Evolutionary conservation across 2,888 invertebrate genomes (phyloP).

Genomic region (Ochropleura leucogaster): DNA sequence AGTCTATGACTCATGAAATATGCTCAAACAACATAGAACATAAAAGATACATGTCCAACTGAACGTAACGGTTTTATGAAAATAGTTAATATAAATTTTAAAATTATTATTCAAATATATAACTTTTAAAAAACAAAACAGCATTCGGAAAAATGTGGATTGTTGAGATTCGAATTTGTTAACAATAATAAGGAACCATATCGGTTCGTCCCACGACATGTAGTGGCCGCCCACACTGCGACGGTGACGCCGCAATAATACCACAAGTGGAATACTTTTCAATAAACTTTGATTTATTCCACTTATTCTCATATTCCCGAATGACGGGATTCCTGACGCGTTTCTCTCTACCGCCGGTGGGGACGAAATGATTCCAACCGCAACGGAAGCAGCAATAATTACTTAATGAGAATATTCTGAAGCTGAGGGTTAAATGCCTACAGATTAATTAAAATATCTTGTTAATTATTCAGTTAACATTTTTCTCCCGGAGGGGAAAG

Average conservation of each 20-base stretch:
- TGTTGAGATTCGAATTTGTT: constrained; percentile 72
- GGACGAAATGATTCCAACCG: constrained; percentile 12
- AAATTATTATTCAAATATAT: not conserved
- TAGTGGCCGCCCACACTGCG: constrained; percentile 75
- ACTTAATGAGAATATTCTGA: constrained; percentile 31
- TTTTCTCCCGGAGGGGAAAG: constrained; percentile 1
- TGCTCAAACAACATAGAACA: not conserved
- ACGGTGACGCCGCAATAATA: constrained; percentile 79
- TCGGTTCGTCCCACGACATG: constrained; percentile 78
- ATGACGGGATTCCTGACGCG: constrained; percentile 52
- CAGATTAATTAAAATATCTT: constrained; percentile 31
- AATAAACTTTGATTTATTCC: constrained; percentile 80
- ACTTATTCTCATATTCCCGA: constrained; percentile 71
- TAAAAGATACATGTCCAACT: not conserved
- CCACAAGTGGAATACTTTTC: constrained; percentile 78
- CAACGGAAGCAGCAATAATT: constrained; percentile 27
- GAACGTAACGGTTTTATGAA: not conserved
- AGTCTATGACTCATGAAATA: not conserved
- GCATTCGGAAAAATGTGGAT: constrained; percentile 41
- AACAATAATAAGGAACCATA: constrained; percentile 75
- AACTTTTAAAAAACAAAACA: constrained; percentile 19
- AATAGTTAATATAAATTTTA: not conserved
- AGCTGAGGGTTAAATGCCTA: constrained; percentile 11
- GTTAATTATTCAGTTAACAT: constrained; percentile 38
- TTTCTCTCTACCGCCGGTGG: constrained; percentile 9